Base-by-base conservation (phyloP, 1,140 invertebrate genomes). In the Wiebesia pumilae region DNA sequence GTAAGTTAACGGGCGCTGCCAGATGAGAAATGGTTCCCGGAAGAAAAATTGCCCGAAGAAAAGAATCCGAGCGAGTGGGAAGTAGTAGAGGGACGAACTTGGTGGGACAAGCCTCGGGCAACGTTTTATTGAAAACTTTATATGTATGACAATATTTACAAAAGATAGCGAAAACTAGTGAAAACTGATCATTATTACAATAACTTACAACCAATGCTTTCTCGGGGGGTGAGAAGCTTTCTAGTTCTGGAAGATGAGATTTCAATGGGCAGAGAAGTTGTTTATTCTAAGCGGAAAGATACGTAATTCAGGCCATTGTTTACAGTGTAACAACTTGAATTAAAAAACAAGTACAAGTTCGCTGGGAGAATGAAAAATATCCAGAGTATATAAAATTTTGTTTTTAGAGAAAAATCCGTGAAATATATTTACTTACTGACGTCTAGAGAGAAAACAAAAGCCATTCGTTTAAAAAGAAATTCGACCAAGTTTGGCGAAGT, bases 41-140 rank as follows among this genome's bases (percentile, higher is more conserved):
- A 54, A 85, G 83, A 85, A 85, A 85, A 85, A 85, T 85, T 85
- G 83, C 83, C 75, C 77, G 83, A 80, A 85, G 83, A 85, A 85
- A 85, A 73, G 77, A 85, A 85, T 80, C 77, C 75, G 73, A 4
- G 30, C 40, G 27, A 73, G 33, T 12, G 54, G 38, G 9, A 30
- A 79, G 27, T 30, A 83, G 67, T 33, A 38, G 62, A 69, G 38
- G 80, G 35, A 33, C 35, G 65, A 0, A n/a, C 24, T 10, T 0
- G 67, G 27, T 3, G 35, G 35, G 73, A 43, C n/a, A 43, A 16
- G 40, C 75, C 62, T n/a, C 30, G n/a, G 43, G 75, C 75, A 30
- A 67, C 83, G 30, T 85, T 85, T 85, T 85, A 85, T 85, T 85
- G 77, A 85, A 85, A 85, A 85, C 24, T 69, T 80, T 40, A 43